Evolutionary conservation across 1,140 invertebrate genomes (phyloP).

Genomic region (Ridgeia piscesae): DNA sequence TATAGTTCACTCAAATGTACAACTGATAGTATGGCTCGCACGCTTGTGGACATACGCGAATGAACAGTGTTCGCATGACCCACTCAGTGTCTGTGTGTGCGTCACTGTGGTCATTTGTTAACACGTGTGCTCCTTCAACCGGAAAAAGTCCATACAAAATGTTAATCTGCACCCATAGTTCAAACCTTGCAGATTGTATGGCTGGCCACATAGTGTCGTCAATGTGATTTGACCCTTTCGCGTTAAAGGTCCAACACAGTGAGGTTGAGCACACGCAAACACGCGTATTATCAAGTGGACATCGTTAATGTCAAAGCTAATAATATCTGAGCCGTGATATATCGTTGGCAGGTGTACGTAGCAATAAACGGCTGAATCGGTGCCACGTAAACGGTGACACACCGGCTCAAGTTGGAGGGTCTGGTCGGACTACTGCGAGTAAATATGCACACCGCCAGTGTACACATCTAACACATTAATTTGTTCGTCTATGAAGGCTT

Average conservation of each 20-base stretch:
- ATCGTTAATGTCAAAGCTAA: neutral
- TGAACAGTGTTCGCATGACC: neutral
- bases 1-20: neutral
- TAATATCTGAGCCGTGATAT: neutral
- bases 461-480: neutral
- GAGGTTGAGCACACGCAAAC: neutral
- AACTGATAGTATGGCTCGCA: neutral
- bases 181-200: too few relatives aligned
- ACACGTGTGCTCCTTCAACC: neutral
- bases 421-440: neutral
- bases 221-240: neutral
- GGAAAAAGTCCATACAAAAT: neutral
- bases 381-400: neutral
- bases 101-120: neutral
- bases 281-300: neutral
- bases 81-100: neutral
- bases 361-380: neutral
- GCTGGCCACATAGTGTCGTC: neutral
- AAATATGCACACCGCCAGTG: neutral
- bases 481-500: neutral
- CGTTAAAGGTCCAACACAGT: neutral
- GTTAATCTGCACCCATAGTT: too few relatives aligned
- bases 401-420: neutral
- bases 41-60: neutral
- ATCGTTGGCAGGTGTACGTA: neutral